phyloP scores from a whole-genome alignment of 2,797 vertebrate species.

The Brachymystax lenok region DNA sequence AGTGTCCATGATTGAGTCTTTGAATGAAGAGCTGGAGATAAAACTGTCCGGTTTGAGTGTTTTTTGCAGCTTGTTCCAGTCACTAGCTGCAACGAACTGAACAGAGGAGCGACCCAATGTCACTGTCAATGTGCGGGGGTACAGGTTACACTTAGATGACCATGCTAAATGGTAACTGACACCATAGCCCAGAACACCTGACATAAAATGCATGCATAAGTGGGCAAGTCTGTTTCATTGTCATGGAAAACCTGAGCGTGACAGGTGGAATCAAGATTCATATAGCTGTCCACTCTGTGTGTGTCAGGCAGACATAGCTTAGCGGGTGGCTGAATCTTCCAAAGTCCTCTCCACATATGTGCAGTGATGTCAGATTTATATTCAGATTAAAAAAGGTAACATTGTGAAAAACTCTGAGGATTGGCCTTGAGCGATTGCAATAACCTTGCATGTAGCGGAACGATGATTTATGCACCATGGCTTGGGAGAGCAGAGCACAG shows the following conservation, averaged over 20 bases:
- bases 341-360: slow-evolving; percentile 46
- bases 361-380: slow-evolving; percentile 73
- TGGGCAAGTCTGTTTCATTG: slow-evolving; percentile 56
- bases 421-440: slow-evolving; percentile 57
- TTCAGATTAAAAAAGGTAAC: slow-evolving; percentile 64
- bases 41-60: too few species aligned
- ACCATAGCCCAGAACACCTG: slow-evolving; percentile 47
- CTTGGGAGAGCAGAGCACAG: slow-evolving; percentile 62
- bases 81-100: too few species aligned
- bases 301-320: slow-evolving; percentile 39
- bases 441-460: slow-evolving; percentile 68
- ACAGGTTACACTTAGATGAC: slow-evolving; percentile 53
- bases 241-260: slow-evolving; percentile 65
- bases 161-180: slow-evolving; percentile 52
- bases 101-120: too few species aligned
- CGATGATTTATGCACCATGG: slow-evolving; percentile 74
- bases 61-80: too few species aligned
- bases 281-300: slow-evolving; percentile 9
- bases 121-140: too few species aligned
- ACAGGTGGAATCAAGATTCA: slow-evolving; percentile 49
- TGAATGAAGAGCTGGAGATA: too few species aligned
- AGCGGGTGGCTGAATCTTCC: slow-evolving; percentile 36
- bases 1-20: too few species aligned
- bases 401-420: slow-evolving; percentile 60
- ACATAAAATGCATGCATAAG: slow-evolving; percentile 49